Percentiles rank a stretch among this genome's conserved stretches.
These are phyloP conservation scores for Drosophila kuntzei DNA, from an alignment of 2,888 invertebrate species.

Conservation along the genomic window DNA sequence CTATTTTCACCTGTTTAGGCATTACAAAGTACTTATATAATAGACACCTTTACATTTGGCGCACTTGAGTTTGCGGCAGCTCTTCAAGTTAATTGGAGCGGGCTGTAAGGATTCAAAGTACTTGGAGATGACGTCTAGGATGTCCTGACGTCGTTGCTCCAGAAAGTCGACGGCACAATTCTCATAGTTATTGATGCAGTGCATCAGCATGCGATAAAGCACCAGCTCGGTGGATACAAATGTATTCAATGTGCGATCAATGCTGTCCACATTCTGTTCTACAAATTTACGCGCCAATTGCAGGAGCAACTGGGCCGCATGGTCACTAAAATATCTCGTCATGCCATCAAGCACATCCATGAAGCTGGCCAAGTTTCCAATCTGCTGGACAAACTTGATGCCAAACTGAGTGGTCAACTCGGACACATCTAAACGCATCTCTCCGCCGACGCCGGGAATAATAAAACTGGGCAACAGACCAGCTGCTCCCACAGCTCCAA, in stretches of 20 bases:
- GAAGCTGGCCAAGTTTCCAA: conserved; percentile 63
- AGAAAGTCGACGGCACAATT: conserved; percentile 58
- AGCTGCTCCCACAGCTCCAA: conserved; percentile 32
- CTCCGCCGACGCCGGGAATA: not conserved
- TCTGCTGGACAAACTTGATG: conserved; percentile 72
- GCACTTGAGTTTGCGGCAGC: conserved; percentile 36
- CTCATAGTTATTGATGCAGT: conserved; percentile 65
- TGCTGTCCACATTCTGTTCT: conserved; percentile 63
- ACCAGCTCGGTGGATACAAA: conserved; percentile 77
- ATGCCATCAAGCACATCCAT: conserved; percentile 70
- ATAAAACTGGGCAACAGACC: conserved; percentile 53
- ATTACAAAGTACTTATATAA: conserved; percentile 51
- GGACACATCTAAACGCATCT: conserved; percentile 35
- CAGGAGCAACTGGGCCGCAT: conserved; percentile 59
- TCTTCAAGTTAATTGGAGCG: conserved; percentile 20
- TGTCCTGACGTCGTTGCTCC: conserved; percentile 40
- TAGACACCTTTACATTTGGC: conserved; percentile 45
- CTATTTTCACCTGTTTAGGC: not conserved
- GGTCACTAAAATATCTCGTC: conserved; percentile 58
- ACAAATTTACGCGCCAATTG: conserved; percentile 70
- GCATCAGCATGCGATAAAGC: conserved; percentile 72
- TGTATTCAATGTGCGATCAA: conserved; percentile 62
- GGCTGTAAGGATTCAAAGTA: conserved; percentile 56
- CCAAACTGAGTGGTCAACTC: conserved; percentile 56
- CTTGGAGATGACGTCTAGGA: conserved; percentile 38